Conservation (phyloP, 2,797 vertebrate genomes). For the Borostomias antarcticus region DNA sequence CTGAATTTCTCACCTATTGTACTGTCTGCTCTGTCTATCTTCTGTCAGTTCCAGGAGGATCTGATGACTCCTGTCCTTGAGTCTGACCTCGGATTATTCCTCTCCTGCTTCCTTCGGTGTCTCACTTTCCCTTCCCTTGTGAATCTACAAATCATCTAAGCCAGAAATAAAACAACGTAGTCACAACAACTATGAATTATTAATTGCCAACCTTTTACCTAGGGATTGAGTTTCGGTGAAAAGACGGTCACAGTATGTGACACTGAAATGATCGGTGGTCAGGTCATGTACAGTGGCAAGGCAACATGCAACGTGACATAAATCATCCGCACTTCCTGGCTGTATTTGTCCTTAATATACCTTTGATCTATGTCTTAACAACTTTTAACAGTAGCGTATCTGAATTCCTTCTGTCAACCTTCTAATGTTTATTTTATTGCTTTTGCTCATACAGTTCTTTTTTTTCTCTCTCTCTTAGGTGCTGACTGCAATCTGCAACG, state of each 20-base stretch:
- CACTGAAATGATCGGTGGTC: constrained; percentile 17
- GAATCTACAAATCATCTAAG: constrained; percentile 62
- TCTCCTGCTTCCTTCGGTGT: constrained; percentile 42
- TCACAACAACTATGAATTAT: constrained; percentile 76
- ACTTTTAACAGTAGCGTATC: not conserved
- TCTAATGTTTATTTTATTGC: not conserved
- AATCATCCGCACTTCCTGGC: not conserved
- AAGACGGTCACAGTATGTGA: constrained; percentile 57
- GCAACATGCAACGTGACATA: not conserved
- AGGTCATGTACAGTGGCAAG: constrained; percentile 35
- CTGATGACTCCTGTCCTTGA: constrained; percentile 12
- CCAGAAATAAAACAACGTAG: constrained; percentile 68
- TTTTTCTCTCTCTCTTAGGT: constrained; percentile 54
- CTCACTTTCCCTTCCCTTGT: constrained; percentile 47
- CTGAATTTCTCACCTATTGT: not conserved
- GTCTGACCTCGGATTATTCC: constrained; percentile 40
- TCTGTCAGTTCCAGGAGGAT: constrained; percentile 8
- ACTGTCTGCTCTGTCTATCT: not conserved
- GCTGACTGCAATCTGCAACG: constrained; percentile 28
- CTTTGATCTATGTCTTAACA: not conserved
- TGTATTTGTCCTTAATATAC: not conserved
- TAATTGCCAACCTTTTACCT: constrained; percentile 68
- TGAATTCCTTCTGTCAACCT: not conserved
- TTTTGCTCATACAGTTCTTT: constrained; percentile 26
- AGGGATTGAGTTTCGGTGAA: constrained; percentile 68